Evolutionary conservation across 2,888 invertebrate species (phyloP).

Genomic region (Macropis europaea): DNA sequence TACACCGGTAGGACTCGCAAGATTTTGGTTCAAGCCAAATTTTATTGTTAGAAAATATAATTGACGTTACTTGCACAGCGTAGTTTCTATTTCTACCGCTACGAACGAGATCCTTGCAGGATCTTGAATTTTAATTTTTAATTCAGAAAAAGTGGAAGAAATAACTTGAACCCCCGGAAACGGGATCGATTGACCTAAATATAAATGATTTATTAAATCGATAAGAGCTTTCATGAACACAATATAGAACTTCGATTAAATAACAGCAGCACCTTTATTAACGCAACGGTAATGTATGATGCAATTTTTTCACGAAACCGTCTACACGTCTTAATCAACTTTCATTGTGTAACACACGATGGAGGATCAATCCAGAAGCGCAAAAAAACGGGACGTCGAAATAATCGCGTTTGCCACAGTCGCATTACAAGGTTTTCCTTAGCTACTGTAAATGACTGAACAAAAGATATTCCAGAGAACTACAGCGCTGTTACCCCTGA

Average conservation of each 20-base stretch:
- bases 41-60: not conserved
- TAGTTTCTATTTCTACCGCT: too few relatives aligned
- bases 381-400: conserved; percentile 18
- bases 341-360: not conserved
- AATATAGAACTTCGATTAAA: not conserved
- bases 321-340: not conserved
- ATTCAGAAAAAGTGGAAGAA: too few relatives aligned
- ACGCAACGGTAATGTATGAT: not conserved
- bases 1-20: not conserved
- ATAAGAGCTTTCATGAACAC: not conserved
- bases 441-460: conserved; percentile 1
- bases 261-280: not conserved
- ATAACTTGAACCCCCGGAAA: too few relatives aligned
- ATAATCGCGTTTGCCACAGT: conserved; percentile 29
- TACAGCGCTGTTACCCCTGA: not conserved
- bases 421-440: conserved; percentile 18
- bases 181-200: not conserved
- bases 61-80: too few relatives aligned
- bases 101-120: too few relatives aligned
- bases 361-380: not conserved
- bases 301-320: too few relatives aligned
- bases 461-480: not conserved
- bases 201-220: not conserved
- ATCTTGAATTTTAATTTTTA: too few relatives aligned
- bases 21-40: not conserved